phyloP scores from a whole-genome alignment of 2,888 invertebrate species.

The Arrhopalites spinosus region DNA sequence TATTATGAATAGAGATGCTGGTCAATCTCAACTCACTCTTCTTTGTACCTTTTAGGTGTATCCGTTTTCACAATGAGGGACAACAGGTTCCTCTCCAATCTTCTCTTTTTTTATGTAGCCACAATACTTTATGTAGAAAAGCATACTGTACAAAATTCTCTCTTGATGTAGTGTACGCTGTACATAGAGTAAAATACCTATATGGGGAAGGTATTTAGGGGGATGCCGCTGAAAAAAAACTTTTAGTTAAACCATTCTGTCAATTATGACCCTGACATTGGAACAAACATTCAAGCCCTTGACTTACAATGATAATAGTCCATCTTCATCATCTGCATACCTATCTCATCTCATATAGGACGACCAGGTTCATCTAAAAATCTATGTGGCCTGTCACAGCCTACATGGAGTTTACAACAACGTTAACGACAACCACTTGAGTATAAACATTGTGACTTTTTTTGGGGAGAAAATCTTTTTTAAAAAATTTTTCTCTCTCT shows the following conservation, averaged over 20 bases:
- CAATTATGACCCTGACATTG: conserved; percentile 30
- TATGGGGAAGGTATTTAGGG: no score
- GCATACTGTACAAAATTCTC: no score
- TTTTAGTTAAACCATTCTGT: conserved; percentile 12
- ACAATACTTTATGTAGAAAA: no score
- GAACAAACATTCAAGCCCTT: background rate
- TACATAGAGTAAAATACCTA: no score
- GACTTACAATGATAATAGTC: background rate
- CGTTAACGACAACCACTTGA: background rate
- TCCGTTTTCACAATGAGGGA: background rate
- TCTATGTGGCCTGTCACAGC: background rate
- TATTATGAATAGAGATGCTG: conserved; percentile 2
- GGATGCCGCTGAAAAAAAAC: conserved; percentile 10
- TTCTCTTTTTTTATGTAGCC: background rate
- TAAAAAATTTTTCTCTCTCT: background rate
- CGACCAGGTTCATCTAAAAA: background rate
- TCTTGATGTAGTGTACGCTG: no score
- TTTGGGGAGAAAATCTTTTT: background rate
- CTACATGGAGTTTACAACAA: background rate
- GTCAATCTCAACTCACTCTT: background rate
- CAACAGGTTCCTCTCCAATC: conserved; percentile 5
- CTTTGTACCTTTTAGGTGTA: no score
- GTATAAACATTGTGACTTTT: background rate
- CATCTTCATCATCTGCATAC: conserved; percentile 22
- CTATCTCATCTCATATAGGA: background rate